Evolutionary conservation across 1,140 invertebrate species (phyloP), one percentile per base, ranked within the genome.

Genomic region (Cotesia chilonis): DNA sequence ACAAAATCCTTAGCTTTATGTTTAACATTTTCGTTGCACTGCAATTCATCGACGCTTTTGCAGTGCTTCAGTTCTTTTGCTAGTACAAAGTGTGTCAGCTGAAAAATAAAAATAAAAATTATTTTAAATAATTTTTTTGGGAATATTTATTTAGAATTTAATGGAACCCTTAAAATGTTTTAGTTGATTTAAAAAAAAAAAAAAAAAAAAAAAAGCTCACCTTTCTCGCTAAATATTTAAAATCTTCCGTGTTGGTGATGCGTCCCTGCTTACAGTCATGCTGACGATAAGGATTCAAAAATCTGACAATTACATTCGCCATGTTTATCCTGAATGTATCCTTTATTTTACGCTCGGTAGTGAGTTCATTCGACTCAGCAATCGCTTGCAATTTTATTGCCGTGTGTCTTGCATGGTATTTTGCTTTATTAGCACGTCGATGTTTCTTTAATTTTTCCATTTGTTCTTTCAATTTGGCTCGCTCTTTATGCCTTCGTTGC

Each of bases 41-140:
- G 91, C 41, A 98, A 83, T 76, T 96, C 94, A 78, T 96, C 95
- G 0, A 95, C 93, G 68, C 91, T 92, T 69, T 93, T 92, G 79
- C 96, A 96, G 80, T 98, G 96, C 80, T 96, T 97, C 81, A 97
- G 85, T 85, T 98, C 97, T 88, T 99, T 99, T 60, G 95, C 90
- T 90, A 98, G 92, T n/a, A 99, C 95, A 85, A 97, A 96, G 86
- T 98, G 96, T 0, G 96, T 98, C 28, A 99, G 87, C 96, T 98
- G 89, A 60, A 91, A 89, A 17, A 14, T 14, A 14, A 14, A 14
- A 14, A 14, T 14, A 14, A 14, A 14, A 14, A 14, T 14, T 14
- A 14, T 14, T 14, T 14, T 14, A 14, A 14, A 14, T 14, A 14
- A 14, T 14, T 14, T 14, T 14, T 14, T 14, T 14, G 14, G 14